phyloP scores from a whole-genome alignment of 2,113 vertebrate species.

The Anhinga rufa region DNA sequence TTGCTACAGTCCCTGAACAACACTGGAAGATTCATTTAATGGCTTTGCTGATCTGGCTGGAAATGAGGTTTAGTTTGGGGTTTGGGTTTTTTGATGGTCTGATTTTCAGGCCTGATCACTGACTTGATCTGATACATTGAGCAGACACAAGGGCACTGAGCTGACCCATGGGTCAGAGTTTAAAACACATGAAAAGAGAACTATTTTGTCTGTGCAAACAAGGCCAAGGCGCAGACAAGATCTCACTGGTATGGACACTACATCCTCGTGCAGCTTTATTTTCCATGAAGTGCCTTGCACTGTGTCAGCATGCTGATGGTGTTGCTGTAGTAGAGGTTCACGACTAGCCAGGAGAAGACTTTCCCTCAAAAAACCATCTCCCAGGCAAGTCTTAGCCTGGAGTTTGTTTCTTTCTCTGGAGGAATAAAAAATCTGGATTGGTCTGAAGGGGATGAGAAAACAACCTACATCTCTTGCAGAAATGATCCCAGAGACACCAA shows the following conservation, averaged over 20 bases:
- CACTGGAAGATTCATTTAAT: background rate
- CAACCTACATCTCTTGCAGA: background rate
- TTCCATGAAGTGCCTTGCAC: background rate
- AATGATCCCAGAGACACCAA: background rate
- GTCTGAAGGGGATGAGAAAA: background rate
- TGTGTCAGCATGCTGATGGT: background rate
- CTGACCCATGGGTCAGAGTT: background rate
- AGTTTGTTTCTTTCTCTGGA: background rate
- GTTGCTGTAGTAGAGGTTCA: background rate
- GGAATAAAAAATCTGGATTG: background rate
- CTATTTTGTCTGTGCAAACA: background rate
- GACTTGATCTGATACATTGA: background rate
- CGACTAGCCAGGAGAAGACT: background rate
- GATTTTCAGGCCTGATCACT: background rate
- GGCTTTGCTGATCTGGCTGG: background rate
- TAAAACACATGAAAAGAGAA: background rate
- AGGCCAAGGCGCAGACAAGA: background rate
- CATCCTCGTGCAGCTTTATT: background rate
- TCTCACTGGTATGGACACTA: background rate
- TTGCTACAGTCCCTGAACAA: background rate
- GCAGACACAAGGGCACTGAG: background rate
- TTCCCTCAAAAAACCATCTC: background rate
- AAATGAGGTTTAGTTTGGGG: background rate
- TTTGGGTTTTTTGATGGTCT: background rate
- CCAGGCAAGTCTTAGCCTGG: background rate